A percentile compares a stretch with the other conserved stretches of the same genome.
Evolutionary conservation across 2,888 invertebrate genomes (phyloP).

Genomic region (Brachylomia viminalis): DNA sequence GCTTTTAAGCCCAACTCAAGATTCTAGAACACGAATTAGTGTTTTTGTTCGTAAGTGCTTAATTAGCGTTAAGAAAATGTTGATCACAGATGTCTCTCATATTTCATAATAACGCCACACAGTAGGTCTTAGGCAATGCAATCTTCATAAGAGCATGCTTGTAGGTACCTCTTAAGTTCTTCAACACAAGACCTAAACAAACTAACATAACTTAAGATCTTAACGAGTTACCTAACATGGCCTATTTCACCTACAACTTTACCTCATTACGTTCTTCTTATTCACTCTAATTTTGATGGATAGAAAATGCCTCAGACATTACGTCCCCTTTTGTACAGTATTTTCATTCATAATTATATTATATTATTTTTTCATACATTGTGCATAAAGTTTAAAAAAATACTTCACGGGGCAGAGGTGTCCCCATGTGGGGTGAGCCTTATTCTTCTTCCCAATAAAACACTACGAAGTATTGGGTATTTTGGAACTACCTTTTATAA

Average conservation of each 20-base stretch:
- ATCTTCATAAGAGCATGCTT: constrained; percentile 18
- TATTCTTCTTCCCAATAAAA: not conserved
- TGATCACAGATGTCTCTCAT: constrained; percentile 5
- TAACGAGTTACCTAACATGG: constrained; percentile 33
- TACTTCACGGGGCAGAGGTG: too few relatives aligned
- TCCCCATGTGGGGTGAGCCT: too few relatives aligned
- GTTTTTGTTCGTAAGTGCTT: constrained; percentile 13
- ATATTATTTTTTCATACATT: too few relatives aligned
- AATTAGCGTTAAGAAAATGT: constrained; percentile 14
- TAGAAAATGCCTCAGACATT: not conserved
- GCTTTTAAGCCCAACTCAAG: not conserved
- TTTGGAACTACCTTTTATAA: too few relatives aligned
- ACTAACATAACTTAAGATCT: constrained; percentile 17
- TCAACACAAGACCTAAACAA: constrained; percentile 33
- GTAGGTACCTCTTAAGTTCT: constrained; percentile 21
- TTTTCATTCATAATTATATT: too few relatives aligned
- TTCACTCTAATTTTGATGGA: not conserved
- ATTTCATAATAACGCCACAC: constrained; percentile 22
- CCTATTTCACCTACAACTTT: not conserved
- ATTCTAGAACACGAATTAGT: constrained; percentile 10
- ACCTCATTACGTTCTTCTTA: not conserved
- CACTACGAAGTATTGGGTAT: not conserved
- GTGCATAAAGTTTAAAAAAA: too few relatives aligned
- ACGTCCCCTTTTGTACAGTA: not conserved
- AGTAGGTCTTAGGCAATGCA: constrained; percentile 11